phyloP scores from a whole-genome alignment of 2,797 vertebrate species.

The Odontamblyopus rebecca region DNA sequence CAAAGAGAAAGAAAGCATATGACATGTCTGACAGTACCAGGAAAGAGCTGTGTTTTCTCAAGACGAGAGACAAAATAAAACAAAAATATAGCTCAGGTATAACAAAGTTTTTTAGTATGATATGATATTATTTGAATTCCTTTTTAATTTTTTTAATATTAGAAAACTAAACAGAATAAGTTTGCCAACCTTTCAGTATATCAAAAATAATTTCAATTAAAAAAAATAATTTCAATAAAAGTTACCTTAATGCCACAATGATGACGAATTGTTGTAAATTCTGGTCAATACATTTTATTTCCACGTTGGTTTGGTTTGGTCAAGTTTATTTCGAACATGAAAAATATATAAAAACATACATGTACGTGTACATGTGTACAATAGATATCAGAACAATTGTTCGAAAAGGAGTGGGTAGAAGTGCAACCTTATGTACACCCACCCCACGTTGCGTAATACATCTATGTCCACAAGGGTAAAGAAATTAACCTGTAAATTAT shows the following conservation, averaged over 20 bases:
- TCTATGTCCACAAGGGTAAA: neutral
- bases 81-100: slow-evolving; percentile 46
- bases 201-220: neutral
- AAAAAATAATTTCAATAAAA: neutral
- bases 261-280: too few species aligned
- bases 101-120: neutral
- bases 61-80: slow-evolving; percentile 7
- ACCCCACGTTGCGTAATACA: neutral
- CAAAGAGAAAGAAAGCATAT: slow-evolving; percentile 45
- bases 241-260: neutral
- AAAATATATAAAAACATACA: too few species aligned
- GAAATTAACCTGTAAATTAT: neutral
- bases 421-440: too few species aligned
- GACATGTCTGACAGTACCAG: slow-evolving; percentile 29
- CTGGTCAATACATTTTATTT: neutral
- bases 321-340: too few species aligned
- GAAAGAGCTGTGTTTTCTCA: slow-evolving; percentile 22
- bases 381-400: too few species aligned
- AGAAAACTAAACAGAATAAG: neutral
- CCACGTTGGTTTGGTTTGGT: neutral
- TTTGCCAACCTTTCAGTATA: neutral
- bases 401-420: too few species aligned
- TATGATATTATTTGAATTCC: neutral
- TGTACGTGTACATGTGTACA: too few species aligned
- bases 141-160: neutral